Percentiles rank a stretch among this genome's conserved stretches.
These are phyloP conservation scores for Steromphala cineraria DNA, from an alignment of 2,888 invertebrate genomes.

Conservation along the genomic window DNA sequence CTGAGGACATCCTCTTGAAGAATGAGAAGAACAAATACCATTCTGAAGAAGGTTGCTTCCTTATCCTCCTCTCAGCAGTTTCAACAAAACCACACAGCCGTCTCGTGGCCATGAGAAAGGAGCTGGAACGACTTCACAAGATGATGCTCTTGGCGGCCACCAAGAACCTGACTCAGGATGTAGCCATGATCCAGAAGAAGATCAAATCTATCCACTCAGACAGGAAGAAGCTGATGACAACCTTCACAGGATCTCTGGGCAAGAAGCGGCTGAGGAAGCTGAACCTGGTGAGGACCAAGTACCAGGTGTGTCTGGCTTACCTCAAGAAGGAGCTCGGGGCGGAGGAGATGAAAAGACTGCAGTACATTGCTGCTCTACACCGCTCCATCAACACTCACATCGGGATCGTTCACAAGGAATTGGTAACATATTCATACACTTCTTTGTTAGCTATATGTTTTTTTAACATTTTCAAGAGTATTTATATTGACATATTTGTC, in stretches of 20 bases:
- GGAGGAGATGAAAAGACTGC: not conserved
- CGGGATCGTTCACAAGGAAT: not conserved
- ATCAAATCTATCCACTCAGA: not conserved
- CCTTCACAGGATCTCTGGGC: constrained; percentile 15
- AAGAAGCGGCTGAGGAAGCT: constrained; percentile 18
- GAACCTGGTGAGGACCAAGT: constrained; percentile 12
- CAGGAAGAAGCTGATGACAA: constrained; percentile 21
- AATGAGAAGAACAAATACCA: constrained; percentile 13
- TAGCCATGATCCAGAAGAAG: not conserved
- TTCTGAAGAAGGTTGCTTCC: constrained; percentile 16
- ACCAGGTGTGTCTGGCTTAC: not conserved
- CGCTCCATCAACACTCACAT: constrained; percentile 13
- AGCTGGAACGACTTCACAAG: not conserved
- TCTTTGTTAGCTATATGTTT: too few relatives aligned
- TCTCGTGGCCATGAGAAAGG: constrained; percentile 7
- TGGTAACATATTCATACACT: not conserved
- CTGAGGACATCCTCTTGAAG: constrained; percentile 3
- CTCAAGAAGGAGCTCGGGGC: not conserved
- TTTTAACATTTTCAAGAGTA: too few relatives aligned
- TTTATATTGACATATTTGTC: too few relatives aligned
- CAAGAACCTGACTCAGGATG: not conserved
- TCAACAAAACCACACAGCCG: constrained; percentile 16
- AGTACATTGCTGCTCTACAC: constrained; percentile 7
- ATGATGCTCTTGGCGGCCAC: not conserved
- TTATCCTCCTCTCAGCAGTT: constrained; percentile 5